Conservation (phyloP, 2,113 vertebrate species). For the Crotophaga sulcirostris region DNA sequence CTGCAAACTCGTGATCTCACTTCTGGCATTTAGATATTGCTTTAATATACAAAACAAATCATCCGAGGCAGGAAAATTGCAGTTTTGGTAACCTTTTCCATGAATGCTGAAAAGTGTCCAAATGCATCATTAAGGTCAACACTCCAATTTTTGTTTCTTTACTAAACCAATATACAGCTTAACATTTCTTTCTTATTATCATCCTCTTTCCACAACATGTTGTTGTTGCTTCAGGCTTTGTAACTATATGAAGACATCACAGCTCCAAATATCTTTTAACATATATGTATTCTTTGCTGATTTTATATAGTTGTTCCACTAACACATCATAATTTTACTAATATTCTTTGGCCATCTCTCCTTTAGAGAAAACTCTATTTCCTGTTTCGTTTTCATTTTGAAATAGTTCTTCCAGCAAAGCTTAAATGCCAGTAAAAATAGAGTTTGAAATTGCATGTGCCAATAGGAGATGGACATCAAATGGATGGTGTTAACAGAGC, state of each 20-base stretch:
- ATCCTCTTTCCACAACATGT: background rate
- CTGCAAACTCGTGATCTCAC: background rate
- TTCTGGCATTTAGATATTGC: background rate
- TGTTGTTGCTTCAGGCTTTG: background rate
- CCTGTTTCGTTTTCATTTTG: background rate
- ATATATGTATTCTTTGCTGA: background rate
- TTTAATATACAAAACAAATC: background rate
- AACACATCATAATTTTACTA: background rate
- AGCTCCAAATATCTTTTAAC: background rate
- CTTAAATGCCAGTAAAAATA: background rate
- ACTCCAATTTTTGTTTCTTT: background rate
- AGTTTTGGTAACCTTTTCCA: conserved; percentile 1
- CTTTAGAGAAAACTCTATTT: background rate
- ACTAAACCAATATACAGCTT: background rate
- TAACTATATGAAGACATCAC: background rate
- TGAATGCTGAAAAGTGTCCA: background rate
- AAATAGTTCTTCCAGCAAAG: background rate
- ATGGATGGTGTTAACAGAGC: background rate
- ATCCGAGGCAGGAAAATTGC: background rate
- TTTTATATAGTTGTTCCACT: background rate
- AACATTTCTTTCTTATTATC: background rate
- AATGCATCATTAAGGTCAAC: background rate
- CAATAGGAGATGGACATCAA: background rate
- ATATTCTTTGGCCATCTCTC: background rate
- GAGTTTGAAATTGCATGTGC: background rate